Evolutionary conservation across 2,797 vertebrate genomes (phyloP).

Genomic region (Masticophis lateralis): DNA sequence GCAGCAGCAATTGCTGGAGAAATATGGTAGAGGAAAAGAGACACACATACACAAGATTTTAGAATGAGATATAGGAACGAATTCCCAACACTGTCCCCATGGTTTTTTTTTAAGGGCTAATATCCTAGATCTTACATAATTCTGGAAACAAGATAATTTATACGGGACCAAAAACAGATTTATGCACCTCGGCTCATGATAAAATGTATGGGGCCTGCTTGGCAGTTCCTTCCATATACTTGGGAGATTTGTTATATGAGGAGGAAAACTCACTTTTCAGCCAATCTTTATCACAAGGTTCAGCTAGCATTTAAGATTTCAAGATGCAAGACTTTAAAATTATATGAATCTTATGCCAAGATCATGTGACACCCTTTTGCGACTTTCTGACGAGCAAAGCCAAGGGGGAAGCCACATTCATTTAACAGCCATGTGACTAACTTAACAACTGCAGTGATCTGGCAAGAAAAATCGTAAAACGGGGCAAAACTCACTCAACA

Average conservation of each 20-base stretch:
- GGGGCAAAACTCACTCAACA: neutral
- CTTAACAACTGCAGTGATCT: neutral
- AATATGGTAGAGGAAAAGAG: neutral
- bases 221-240: neutral
- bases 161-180: too few relatives aligned
- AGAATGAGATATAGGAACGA: neutral
- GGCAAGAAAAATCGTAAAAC: neutral
- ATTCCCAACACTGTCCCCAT: neutral
- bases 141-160: neutral
- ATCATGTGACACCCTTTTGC: neutral
- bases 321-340: neutral
- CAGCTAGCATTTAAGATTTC: neutral
- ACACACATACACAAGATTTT: neutral
- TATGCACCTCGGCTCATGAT: neutral
- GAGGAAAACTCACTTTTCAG: neutral
- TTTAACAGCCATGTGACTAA: neutral
- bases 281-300: neutral
- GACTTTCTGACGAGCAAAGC: neutral
- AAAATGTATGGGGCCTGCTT: neutral
- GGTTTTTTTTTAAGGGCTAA: neutral
- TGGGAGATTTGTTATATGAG: neutral
- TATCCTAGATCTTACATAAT: neutral
- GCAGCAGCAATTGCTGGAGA: conserved; percentile 52
- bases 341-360: neutral
- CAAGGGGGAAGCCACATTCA: neutral